Evolutionary conservation across 2,797 vertebrate species (phyloP).

Genomic region (Adelosebastes latens): DNA sequence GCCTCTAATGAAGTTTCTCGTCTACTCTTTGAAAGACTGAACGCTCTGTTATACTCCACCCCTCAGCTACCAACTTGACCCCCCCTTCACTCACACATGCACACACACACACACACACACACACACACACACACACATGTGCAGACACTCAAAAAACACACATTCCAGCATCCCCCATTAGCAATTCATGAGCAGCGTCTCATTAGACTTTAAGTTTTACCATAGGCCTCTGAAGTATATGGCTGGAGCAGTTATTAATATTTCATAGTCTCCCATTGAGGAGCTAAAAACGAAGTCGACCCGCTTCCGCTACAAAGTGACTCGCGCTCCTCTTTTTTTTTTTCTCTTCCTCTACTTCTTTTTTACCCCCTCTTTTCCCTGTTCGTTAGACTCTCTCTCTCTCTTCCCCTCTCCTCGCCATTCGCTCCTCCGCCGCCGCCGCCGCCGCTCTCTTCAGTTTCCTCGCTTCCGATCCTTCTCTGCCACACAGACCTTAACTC

Average conservation of each 20-base stretch:
- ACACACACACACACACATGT: slow-evolving; percentile 12
- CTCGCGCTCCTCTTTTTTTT: slow-evolving; percentile 62
- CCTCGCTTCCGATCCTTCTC: slow-evolving; percentile 67
- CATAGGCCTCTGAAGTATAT: slow-evolving; percentile 85
- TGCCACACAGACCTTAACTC: slow-evolving; percentile 83
- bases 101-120: background rate
- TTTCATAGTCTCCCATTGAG: slow-evolving; percentile 86
- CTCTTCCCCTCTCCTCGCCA: slow-evolving; percentile 52
- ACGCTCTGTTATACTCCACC: slow-evolving; percentile 55
- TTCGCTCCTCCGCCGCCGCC: slow-evolving; percentile 31
- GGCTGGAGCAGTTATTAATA: slow-evolving; percentile 87
- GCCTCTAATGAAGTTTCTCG: slow-evolving; percentile 72
- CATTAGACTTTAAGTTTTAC: slow-evolving; percentile 86
- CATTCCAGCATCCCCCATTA: slow-evolving; percentile 83
- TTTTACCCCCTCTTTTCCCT: slow-evolving; percentile 57
- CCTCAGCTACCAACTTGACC: slow-evolving; percentile 68
- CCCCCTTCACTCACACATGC: slow-evolving; percentile 26
- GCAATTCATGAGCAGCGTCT: slow-evolving; percentile 86
- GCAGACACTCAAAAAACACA: slow-evolving; percentile 70
- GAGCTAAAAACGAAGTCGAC: slow-evolving; percentile 82
- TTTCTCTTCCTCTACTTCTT: slow-evolving; percentile 55
- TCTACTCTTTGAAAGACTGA: slow-evolving; percentile 69
- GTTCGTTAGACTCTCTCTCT: slow-evolving; percentile 65
- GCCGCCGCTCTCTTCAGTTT: slow-evolving; percentile 42
- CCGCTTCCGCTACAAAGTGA: slow-evolving; percentile 83